Base-by-base conservation (phyloP, 2,888 invertebrate genomes). In the Thera britannica region DNA sequence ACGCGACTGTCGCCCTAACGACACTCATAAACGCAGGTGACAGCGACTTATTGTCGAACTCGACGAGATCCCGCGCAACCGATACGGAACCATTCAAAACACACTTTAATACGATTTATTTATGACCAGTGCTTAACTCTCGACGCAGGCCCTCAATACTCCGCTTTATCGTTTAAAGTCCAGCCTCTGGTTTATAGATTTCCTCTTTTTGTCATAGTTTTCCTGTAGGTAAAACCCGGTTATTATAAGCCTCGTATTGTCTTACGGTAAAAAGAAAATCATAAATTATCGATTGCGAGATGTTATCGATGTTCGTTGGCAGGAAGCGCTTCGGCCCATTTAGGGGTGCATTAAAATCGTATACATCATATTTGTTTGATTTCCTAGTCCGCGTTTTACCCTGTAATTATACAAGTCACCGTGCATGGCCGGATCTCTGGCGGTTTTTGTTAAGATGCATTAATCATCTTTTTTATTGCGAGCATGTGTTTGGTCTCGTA, bases 321-420 rank as follows among this genome's bases (percentile, higher is more conserved):
- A 92, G 93, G 93, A 93, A 93, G 90, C 92, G 90, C 91, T 90
- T 90, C 91, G 83, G 85, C 88, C 90, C 90, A 92, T 94, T 94
- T 93, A 94, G 87, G 93, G 94, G 92, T 94, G 93, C 93, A 94
- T 94, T 94, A 94, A 94, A 94, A 93, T 91, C 93, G 91, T 88
- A 94, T 94, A 92, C 93, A 94, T 94, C 94, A 94, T 94, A 93
- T 93, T 93, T 94, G 94, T 94, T 94, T 94, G 94, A 94, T 94
- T 94, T 94, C 93, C 92, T 92, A 93, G 92, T 89, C 90, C 89
- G 86, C 89, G 89, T 91, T 92, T 89, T 88, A 92, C 90, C 92
- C 92, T 91, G 90, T 93, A 92, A 93, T 93, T 93, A 93, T 90
- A 93, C 88, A 88, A 92, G 90, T 90, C 90, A 89, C 92, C 90